A percentile compares a stretch with the other conserved stretches of the same genome.
These are phyloP conservation scores for Lamellibrachia columna DNA, from an alignment of 2,888 invertebrate species.

Conservation along the genomic window DNA sequence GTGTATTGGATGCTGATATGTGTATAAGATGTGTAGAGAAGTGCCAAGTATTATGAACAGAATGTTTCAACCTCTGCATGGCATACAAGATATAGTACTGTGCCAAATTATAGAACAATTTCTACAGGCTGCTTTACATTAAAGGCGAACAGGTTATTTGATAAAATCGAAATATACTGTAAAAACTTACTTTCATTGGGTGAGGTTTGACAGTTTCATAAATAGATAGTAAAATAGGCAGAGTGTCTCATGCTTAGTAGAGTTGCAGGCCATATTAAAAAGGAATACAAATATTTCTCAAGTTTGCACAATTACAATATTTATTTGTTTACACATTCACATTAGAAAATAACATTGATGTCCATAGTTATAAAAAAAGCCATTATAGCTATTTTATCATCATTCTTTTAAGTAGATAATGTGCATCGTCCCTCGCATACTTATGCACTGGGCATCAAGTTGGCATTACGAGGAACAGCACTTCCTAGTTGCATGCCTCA, in stretches of 20 bases:
- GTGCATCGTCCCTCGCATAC: background rate
- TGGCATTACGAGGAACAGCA: background rate
- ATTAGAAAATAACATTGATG: background rate
- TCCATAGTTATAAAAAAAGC: background rate
- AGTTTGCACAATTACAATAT: background rate
- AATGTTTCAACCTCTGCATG: background rate
- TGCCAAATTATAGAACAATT: background rate
- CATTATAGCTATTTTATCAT: too few species aligned
- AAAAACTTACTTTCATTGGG: too few species aligned
- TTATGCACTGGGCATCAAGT: background rate
- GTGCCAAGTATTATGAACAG: background rate
- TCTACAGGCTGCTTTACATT: background rate
- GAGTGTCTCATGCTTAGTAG: background rate
- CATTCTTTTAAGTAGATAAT: too few species aligned
- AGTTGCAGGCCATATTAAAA: background rate
- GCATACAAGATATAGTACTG: background rate
- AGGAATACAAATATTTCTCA: background rate
- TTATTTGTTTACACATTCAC: constrained; percentile 16
- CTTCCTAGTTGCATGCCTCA: background rate
- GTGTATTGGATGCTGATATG: background rate
- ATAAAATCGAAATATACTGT: background rate
- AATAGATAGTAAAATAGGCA: background rate
- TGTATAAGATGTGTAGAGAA: background rate
- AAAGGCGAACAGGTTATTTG: background rate
- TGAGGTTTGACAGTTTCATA: too few species aligned